Percentiles rank a stretch among this genome's conserved stretches.
phyloP scores from a whole-genome alignment of 2,797 vertebrate species.

The Sebastiscus tertius region DNA sequence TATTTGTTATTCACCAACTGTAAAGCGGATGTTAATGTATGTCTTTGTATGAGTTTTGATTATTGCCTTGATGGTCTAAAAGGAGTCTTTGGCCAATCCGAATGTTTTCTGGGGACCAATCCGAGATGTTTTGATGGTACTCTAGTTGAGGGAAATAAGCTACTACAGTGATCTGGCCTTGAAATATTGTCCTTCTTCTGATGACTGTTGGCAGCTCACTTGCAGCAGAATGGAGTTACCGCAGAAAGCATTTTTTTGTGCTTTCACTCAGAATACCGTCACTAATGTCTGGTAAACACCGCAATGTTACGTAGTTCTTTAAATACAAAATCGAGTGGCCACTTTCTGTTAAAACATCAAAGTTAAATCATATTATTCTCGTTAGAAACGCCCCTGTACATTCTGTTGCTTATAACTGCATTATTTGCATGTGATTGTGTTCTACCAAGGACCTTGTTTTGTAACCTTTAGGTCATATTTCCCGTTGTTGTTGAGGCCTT shows the following conservation, averaged over 20 bases:
- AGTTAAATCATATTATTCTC: conserved; percentile 12
- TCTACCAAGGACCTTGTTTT: conserved; percentile 41
- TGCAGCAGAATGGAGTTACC: conserved; percentile 12
- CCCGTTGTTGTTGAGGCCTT: conserved; percentile 50
- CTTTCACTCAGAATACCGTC: conserved; percentile 30
- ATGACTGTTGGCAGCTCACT: conserved; percentile 30
- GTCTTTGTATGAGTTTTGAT: conserved; percentile 37
- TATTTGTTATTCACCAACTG: conserved; percentile 68
- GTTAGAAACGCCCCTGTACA: conserved; percentile 27
- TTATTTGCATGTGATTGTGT: conserved; percentile 53
- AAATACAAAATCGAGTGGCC: conserved; percentile 5
- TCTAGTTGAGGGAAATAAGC: conserved; percentile 57
- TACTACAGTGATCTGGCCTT: conserved; percentile 52
- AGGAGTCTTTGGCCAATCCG: conserved; percentile 47
- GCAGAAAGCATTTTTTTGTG: not conserved
- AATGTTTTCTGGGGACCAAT: conserved; percentile 62
- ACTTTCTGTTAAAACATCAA: conserved; percentile 26
- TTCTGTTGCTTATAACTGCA: conserved; percentile 49
- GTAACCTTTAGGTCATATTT: conserved; percentile 42
- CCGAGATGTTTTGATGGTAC: conserved; percentile 48
- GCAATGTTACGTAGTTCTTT: not conserved
- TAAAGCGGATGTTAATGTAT: conserved; percentile 49
- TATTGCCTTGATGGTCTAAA: conserved; percentile 63
- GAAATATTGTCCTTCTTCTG: conserved; percentile 41
- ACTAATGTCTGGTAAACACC: conserved; percentile 18